A percentile compares a stretch with the other conserved stretches of the same genome.
phyloP scores from a whole-genome alignment of 2,797 vertebrate species.

The Argentina silus region DNA sequence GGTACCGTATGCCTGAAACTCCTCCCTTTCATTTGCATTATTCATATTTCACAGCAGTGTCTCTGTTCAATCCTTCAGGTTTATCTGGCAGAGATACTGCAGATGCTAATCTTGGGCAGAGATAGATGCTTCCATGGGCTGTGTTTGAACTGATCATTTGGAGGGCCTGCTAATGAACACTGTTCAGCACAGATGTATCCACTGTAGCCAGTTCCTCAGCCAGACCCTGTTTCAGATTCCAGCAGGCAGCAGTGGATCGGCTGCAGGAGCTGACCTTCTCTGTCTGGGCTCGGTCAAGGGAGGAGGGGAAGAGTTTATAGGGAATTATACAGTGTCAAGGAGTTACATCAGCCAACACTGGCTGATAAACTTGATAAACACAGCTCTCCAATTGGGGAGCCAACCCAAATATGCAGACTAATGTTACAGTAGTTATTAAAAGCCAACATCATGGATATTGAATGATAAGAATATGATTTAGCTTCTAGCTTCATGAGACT shows the following conservation, averaged over 20 bases:
- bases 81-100: slow-evolving; percentile 36
- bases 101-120: neutral
- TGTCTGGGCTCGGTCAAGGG: slow-evolving; percentile 14
- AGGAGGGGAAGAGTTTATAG: neutral
- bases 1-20: neutral
- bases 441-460: too few species aligned
- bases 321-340: neutral
- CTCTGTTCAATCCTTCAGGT: slow-evolving; percentile 42
- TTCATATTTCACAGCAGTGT: neutral
- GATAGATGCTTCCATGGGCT: slow-evolving; percentile 28
- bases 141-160: slow-evolving; percentile 45
- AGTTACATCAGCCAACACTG: neutral
- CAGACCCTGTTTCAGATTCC: slow-evolving; percentile 21
- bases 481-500: too few species aligned
- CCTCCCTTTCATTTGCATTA: slow-evolving; percentile 30
- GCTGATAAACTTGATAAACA: too few species aligned
- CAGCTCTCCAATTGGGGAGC: too few species aligned
- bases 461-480: too few species aligned
- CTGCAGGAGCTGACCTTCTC: slow-evolving; percentile 36
- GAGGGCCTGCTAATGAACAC: slow-evolving; percentile 44
- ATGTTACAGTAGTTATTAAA: too few species aligned
- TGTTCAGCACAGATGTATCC: too few species aligned
- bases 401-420: too few species aligned
- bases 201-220: slow-evolving; percentile 33
- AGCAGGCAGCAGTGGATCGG: slow-evolving; percentile 20